Evolutionary conservation across 2,797 vertebrate genomes (phyloP).

Genomic region (Moxostoma hubbsi): DNA sequence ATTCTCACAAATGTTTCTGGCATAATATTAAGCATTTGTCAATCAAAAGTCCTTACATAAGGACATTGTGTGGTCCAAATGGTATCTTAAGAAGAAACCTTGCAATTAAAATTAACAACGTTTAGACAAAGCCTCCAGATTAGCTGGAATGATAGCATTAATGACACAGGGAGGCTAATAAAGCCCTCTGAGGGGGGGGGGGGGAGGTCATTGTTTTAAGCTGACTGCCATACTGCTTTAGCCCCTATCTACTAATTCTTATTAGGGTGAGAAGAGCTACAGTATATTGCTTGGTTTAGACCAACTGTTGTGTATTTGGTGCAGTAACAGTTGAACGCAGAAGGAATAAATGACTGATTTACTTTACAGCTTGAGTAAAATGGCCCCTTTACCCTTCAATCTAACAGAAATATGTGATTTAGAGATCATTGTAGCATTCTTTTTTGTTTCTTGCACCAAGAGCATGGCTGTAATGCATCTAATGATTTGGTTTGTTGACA

Average conservation of each 20-base stretch:
- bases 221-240: slow-evolving; percentile 64
- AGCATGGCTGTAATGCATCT: slow-evolving; percentile 16
- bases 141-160: slow-evolving; percentile 66
- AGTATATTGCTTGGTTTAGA: slow-evolving; percentile 74
- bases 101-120: slow-evolving; percentile 72
- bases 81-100: slow-evolving; percentile 61
- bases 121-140: slow-evolving; percentile 73
- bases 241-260: slow-evolving; percentile 77
- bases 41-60: not conserved
- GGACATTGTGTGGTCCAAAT: slow-evolving; percentile 58
- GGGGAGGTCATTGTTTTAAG: slow-evolving; percentile 67
- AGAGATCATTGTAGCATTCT: not conserved
- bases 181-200: slow-evolving; percentile 66
- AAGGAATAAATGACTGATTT: not conserved
- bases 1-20: not conserved
- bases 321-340: not conserved
- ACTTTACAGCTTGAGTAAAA: not conserved
- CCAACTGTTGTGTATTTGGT: slow-evolving; percentile 68
- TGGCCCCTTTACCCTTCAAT: not conserved
- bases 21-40: not conserved
- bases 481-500: slow-evolving; percentile 64
- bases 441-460: not conserved
- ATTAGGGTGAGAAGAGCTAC: slow-evolving; percentile 75
- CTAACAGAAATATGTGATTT: not conserved
- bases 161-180: slow-evolving; percentile 64